Base-by-base conservation (phyloP, 30 jellyfish, hydroid and myxozoan species). In the Aurelia sp. region DNA sequence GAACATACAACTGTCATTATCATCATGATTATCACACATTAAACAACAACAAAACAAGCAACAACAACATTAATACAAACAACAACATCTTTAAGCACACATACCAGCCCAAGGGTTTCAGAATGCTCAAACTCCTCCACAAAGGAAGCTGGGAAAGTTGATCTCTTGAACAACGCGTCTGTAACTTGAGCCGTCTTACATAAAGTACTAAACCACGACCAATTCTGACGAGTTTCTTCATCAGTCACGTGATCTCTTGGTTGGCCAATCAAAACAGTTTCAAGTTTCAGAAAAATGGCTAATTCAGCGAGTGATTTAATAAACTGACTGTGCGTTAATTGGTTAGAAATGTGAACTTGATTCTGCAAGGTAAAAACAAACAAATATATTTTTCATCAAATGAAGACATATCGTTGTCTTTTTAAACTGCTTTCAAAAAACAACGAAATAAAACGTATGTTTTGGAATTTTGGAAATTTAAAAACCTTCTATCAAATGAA, bases 291-390 rank as follows among this genome's bases (percentile, higher is more conserved):
- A 60, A 85, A 85, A 19, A 73, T 18, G 55, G 94, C 94, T 27
- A 85, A 60, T 59, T 70, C 84, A 6, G 86, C 78, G 10, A 85
- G 80, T 16, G 94, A 76, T 74, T 75, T 60, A 53, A 85, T 51
- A 53, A 73, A 73, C 12, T 69, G 69, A 74, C 96, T 87, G 84
- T 87, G 82, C 3, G 75, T 71, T 3, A 87, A 37, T 62, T 87
- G 96, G 65, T 72, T 77, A 71, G 71, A 72, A 23, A 60, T 61
- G 83, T 81, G 77, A 13, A 78, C 90, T 19, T 87, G 91, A 70
- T 73, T 69, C 96, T 87, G 66, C 53, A 71, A 70, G 20, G 17
- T 3, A 61, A 59, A 35, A 10, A 16, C 59, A 23, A 47, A 18
- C 13, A 35, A 11, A 6, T 15, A 9, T 6, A 16, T 0, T 35